Base-by-base conservation (phyloP, 1,140 invertebrate species). In the Trypoxylus dichotomus region DNA sequence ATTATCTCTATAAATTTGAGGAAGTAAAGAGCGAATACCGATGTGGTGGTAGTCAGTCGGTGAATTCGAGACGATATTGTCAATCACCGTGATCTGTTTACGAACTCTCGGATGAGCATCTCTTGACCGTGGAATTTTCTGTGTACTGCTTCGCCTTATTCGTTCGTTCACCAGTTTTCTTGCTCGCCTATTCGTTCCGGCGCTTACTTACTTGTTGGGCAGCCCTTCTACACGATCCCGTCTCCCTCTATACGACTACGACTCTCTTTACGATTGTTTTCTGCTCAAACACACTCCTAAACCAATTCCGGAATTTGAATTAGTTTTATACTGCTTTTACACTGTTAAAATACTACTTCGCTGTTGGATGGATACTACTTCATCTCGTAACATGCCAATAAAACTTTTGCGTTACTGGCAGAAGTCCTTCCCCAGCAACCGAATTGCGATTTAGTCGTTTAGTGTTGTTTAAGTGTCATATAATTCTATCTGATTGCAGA, bases 1-100 rank as follows among this genome's bases (percentile, higher is more conserved):
- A 80, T 80, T 80, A 80, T 80, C 79, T 80, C 78, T 76, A 80
- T 80, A 80, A 80, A 75, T 77, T 79, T 78, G 75, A 71, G 75
- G 78, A 79, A 73, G 76, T 58, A 76, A 78, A 79, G 42, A 76
- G 43, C 13, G 43, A 47, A 47, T 47, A 13, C 43, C 60, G 10
- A 24, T 24, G 25, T 19, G 60, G 21, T 27, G 19, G 19, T 37
- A 37, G 32, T 27, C 8, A 24, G 72, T 76, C 77, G 54, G 77
- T 77, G 75, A 80, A 72, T 74, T 75, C 32, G 76, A 63, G 60
- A 77, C 79, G 79, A 79, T 80, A 80, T 80, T 80, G 79, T 80
- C 79, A 80, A 80, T 80, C 78, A 80, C 72, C 58, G 77, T 76
- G 77, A 79, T 80, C 77, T 80, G 77, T 79, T 79, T 80, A 80